phyloP scores from a whole-genome alignment of 1,140 invertebrate species.

The Littorina saxatilis region DNA sequence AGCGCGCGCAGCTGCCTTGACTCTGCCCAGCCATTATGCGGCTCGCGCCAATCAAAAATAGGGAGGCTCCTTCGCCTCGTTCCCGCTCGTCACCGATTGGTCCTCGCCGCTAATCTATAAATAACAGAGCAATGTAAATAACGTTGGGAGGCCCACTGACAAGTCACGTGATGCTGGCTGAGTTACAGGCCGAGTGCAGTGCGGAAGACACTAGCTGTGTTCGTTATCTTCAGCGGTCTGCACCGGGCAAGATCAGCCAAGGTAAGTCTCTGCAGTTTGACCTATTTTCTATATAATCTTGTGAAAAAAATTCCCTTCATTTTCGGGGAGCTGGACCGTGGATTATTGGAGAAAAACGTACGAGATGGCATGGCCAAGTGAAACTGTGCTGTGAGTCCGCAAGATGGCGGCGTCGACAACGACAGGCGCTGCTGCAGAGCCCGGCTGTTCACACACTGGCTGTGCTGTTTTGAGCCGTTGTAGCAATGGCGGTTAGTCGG shows the following conservation, averaged over 20 bases:
- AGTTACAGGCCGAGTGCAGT: not conserved
- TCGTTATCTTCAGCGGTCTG: not conserved
- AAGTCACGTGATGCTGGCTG: slow-evolving; percentile 31
- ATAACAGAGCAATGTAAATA: slow-evolving; percentile 27
- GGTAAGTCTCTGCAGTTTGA: not conserved
- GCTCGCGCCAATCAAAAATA: not conserved
- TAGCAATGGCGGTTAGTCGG: slow-evolving; percentile 8
- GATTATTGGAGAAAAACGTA: too few species aligned
- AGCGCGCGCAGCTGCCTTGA: slow-evolving; percentile 19
- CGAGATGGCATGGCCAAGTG: not conserved
- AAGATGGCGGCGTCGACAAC: slow-evolving; percentile 18
- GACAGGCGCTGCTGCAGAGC: not conserved
- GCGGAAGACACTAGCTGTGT: not conserved
- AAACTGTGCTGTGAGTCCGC: not conserved
- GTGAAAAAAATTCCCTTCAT: not conserved
- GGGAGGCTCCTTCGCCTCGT: not conserved
- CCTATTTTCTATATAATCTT: not conserved
- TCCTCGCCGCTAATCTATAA: slow-evolving; percentile 3
- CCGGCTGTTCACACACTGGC: not conserved
- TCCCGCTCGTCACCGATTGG: not conserved
- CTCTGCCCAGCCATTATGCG: not conserved
- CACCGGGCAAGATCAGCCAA: not conserved
- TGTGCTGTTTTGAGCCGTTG: too few species aligned
- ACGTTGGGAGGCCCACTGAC: not conserved
- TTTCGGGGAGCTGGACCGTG: not conserved